These are phyloP conservation scores for Lobophora halterata DNA, from an alignment of 2,888 invertebrate species.

Conservation along the genomic window DNA sequence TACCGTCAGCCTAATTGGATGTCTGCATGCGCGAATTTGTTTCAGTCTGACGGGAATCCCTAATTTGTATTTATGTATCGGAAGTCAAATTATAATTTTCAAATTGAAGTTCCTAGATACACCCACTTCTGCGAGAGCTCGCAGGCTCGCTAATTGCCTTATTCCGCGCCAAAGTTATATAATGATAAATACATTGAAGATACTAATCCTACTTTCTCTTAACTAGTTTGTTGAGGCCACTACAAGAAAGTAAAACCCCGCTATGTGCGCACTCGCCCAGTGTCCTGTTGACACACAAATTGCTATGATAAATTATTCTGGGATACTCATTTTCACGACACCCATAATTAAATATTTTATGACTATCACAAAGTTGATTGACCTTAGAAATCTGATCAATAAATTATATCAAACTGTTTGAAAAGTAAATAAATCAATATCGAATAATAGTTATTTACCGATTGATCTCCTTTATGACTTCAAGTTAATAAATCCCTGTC, in stretches of 20 bases:
- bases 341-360: conserved; percentile 15
- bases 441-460: no score
- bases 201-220: conserved; percentile 78
- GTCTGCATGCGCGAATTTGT: conserved; percentile 70
- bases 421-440: no score
- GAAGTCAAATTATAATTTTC: conserved; percentile 39
- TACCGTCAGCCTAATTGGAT: conserved; percentile 70
- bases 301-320: conserved; percentile 67
- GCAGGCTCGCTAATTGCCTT: conserved; percentile 29
- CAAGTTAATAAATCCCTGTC: conserved; percentile 25
- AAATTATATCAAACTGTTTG: no score
- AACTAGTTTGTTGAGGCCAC: conserved; percentile 77
- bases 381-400: no score
- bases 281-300: conserved; percentile 76
- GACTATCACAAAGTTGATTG: conserved; percentile 3
- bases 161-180: conserved; percentile 52
- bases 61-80: conserved; percentile 41
- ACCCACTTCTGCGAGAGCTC: conserved; percentile 18
- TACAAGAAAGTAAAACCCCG: conserved; percentile 79
- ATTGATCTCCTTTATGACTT: conserved; percentile 12
- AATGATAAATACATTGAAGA: conserved; percentile 66
- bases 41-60: conserved; percentile 55
- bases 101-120: conserved; percentile 26
- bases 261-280: conserved; percentile 71
- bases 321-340: conserved; percentile 47